A percentile compares a stretch with the other conserved stretches of the same genome.
phyloP scores from a whole-genome alignment of 2,888 invertebrate genomes.

The Microctonus hyperodae region DNA sequence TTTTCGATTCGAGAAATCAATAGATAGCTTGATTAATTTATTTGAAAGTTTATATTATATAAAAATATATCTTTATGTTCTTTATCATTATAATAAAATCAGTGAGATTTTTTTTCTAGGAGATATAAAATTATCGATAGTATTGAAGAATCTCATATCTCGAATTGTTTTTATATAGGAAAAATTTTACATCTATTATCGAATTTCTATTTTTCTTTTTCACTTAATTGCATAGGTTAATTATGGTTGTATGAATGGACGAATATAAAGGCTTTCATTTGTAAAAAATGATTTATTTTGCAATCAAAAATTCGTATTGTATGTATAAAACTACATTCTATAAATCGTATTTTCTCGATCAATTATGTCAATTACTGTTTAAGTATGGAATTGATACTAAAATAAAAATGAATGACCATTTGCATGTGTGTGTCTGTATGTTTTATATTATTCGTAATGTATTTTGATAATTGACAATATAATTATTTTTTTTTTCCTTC shows the following conservation, averaged over 20 bases:
- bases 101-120: too few relatives aligned
- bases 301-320: conserved; percentile 53
- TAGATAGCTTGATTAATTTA: too few relatives aligned
- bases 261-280: conserved; percentile 32
- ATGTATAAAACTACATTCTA: conserved; percentile 57
- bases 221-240: neutral
- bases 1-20: too few relatives aligned
- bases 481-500: conserved; percentile 12
- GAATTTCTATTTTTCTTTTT: too few relatives aligned
- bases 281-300: conserved; percentile 57
- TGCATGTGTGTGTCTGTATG: neutral
- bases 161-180: too few relatives aligned
- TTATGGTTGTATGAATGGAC: neutral
- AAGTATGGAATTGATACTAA: neutral
- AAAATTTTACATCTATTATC: too few relatives aligned
- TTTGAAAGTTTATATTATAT: too few relatives aligned
- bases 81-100: too few relatives aligned
- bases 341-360: conserved; percentile 19
- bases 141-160: too few relatives aligned
- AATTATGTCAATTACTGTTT: neutral
- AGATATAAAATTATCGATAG: too few relatives aligned
- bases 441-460: neutral
- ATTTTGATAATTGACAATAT: conserved; percentile 23
- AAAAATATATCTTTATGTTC: too few relatives aligned
- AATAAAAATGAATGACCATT: neutral